A percentile compares a stretch with the other conserved stretches of the same genome.
Conservation (phyloP, 2,797 vertebrate species). For the Micropoecilia bifurca region DNA sequence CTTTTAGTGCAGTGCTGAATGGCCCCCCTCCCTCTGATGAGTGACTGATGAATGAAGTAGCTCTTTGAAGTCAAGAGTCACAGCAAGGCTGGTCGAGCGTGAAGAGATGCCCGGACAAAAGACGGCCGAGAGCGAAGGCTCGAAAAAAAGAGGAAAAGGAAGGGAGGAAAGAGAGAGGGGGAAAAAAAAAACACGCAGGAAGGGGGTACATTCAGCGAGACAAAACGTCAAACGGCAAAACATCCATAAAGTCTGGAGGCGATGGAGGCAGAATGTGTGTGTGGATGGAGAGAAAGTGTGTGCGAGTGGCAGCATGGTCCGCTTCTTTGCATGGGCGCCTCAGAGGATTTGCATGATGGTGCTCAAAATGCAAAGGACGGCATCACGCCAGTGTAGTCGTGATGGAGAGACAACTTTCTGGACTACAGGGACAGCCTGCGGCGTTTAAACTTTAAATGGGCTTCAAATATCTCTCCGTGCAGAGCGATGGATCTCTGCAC, state of each 20-base stretch:
- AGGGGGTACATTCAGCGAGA: conserved; percentile 52
- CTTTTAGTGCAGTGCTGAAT: conserved; percentile 74
- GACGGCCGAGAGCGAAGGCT: conserved; percentile 43
- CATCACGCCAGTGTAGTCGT: conserved; percentile 37
- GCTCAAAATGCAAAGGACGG: conserved; percentile 51
- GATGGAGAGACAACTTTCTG: conserved; percentile 40
- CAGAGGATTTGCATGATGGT: conserved; percentile 54
- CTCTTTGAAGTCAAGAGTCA: conserved; percentile 85
- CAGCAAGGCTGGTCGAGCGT: conserved; percentile 77
- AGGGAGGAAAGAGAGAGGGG: conserved; percentile 13
- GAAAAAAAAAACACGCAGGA: conserved; percentile 1
- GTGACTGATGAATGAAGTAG: conserved; percentile 82
- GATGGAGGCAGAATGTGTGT: conserved; percentile 47
- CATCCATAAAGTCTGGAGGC: conserved; percentile 69
- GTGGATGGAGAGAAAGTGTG: conserved; percentile 18
- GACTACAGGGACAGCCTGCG: conserved; percentile 16
- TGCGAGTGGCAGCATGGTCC: conserved; percentile 29
- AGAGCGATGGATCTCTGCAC: conserved; percentile 13
- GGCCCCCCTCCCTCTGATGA: conserved; percentile 73
- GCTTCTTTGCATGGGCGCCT: conserved; percentile 63
- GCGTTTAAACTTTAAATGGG: conserved; percentile 8
- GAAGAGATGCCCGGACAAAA: conserved; percentile 77
- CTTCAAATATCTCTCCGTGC: conserved; percentile 15
- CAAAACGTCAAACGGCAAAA: conserved; percentile 64
- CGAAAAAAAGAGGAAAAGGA: conserved; percentile 31